A percentile compares a stretch with the other conserved stretches of the same genome.
phyloP scores from a whole-genome alignment of 2,888 invertebrate genomes.

The Parthenolecanium corni region DNA sequence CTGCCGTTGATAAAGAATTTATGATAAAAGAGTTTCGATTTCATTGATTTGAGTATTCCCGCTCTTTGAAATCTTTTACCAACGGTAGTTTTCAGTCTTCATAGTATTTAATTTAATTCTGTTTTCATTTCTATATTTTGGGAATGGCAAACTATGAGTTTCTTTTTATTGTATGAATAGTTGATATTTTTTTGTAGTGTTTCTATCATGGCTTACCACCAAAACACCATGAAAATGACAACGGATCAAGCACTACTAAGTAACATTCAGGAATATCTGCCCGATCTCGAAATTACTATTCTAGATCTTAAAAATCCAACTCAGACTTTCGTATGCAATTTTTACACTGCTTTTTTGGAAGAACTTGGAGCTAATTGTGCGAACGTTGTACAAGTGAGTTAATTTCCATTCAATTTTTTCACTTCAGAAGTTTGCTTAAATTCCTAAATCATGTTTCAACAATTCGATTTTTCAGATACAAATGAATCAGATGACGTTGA shows the following conservation, averaged over 20 bases:
- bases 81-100: too few relatives aligned
- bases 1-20: too few relatives aligned
- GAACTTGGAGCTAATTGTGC: slow-evolving; percentile 17
- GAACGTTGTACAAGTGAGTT: background rate
- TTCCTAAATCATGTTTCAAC: too few relatives aligned
- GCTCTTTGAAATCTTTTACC: too few relatives aligned
- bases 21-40: too few relatives aligned
- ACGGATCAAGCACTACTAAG: slow-evolving; percentile 13
- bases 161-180: too few relatives aligned
- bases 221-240: background rate
- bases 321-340: background rate
- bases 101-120: too few relatives aligned
- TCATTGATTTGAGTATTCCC: too few relatives aligned
- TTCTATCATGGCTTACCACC: too few relatives aligned
- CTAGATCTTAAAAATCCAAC: slow-evolving; percentile 24
- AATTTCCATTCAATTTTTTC: background rate
- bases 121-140: too few relatives aligned
- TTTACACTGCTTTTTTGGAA: slow-evolving; percentile 14
- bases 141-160: too few relatives aligned
- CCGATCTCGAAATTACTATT: slow-evolving; percentile 6
- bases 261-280: slow-evolving; percentile 5
- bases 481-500: slow-evolving; percentile 19
- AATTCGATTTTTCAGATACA: slow-evolving; percentile 27
- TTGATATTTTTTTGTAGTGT: too few relatives aligned
- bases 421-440: background rate